A percentile compares a stretch with the other conserved stretches of the same genome.
phyloP scores from a whole-genome alignment of 2,797 vertebrate genomes.

The Phaenicophaeus curvirostris region DNA sequence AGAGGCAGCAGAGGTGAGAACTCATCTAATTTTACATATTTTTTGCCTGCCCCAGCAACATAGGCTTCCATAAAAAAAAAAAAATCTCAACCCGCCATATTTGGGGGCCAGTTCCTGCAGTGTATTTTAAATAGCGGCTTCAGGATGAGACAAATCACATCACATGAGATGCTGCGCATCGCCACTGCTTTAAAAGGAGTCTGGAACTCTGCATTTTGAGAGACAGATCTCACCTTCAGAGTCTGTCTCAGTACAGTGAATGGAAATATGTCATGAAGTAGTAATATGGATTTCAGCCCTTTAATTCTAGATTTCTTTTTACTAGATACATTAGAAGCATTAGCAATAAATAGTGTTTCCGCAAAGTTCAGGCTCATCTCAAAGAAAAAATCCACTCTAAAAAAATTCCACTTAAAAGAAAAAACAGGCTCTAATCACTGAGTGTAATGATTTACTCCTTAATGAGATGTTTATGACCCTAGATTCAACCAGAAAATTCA shows the following conservation, averaged over 20 bases:
- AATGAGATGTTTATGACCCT: background rate
- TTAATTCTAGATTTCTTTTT: background rate
- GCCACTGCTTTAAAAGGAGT: background rate
- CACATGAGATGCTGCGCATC: background rate
- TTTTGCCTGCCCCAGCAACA: background rate
- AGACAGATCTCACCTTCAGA: background rate
- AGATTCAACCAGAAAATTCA: background rate
- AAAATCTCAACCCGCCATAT: rapidly evolving
- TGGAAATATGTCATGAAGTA: background rate
- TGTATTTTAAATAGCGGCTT: background rate
- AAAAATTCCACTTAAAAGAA: background rate
- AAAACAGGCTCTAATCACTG: background rate
- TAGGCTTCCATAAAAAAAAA: background rate
- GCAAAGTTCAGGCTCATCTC: background rate
- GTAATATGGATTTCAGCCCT: background rate
- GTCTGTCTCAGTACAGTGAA: background rate
- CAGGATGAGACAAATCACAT: background rate
- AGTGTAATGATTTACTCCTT: background rate
- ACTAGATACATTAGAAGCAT: background rate
- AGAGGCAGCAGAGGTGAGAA: background rate
- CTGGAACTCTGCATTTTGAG: background rate
- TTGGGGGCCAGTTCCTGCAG: background rate
- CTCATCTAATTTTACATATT: background rate
- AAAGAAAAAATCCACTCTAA: background rate
- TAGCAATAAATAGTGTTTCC: background rate